Conservation (phyloP, 2,797 vertebrate species). For the Knipowitschia caucasica region DNA sequence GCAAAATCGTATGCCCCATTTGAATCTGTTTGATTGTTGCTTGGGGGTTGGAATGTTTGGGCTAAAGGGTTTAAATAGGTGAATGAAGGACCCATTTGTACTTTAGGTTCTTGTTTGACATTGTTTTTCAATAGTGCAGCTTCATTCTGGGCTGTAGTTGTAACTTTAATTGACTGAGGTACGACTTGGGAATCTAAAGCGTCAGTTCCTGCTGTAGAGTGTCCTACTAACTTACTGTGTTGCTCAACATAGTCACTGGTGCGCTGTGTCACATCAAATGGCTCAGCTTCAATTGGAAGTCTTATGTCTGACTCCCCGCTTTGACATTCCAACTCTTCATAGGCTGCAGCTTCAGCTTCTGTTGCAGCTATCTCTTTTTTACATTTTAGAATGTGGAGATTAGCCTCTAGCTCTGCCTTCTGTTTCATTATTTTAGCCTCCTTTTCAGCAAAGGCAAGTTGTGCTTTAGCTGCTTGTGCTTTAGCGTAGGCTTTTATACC, state of each 20-base stretch:
- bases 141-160: too few species aligned
- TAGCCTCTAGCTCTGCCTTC: background rate
- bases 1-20: slow-evolving; percentile 3
- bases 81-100: background rate
- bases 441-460: background rate
- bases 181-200: too few species aligned
- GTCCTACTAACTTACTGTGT: background rate
- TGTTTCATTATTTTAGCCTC: slow-evolving; percentile 6
- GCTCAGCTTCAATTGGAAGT: background rate
- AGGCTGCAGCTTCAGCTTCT: slow-evolving; percentile 1
- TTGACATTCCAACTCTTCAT: background rate
- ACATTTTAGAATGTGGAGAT: background rate
- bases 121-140: too few species aligned
- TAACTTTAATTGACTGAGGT: too few species aligned
- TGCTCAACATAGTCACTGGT: background rate
- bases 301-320: background rate
- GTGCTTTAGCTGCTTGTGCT: background rate
- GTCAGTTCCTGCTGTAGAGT: too few species aligned
- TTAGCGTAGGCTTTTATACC: slow-evolving; percentile 5
- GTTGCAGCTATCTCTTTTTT: background rate
- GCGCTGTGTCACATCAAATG: background rate
- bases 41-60: background rate
- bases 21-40: background rate
- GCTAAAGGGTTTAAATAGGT: background rate
- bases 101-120: background rate